Conservation (phyloP, 2,888 invertebrate species). For the Mesorhabditis belari region DNA sequence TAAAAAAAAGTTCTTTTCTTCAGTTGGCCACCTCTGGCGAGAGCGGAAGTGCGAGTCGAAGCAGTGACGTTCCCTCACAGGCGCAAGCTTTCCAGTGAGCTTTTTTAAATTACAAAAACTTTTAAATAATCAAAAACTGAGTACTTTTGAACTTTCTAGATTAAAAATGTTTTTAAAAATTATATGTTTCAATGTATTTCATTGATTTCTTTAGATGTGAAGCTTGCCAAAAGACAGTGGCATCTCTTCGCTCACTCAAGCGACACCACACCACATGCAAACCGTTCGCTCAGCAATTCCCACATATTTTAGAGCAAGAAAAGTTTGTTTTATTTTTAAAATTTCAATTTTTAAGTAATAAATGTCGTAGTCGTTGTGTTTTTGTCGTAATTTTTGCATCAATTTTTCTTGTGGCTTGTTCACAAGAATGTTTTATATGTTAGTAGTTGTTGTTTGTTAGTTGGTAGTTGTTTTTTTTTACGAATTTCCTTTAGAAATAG, state of each 20-base stretch:
- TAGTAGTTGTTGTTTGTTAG: too few relatives aligned
- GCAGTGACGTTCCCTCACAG: not conserved
- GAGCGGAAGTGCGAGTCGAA: not conserved
- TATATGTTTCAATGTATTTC: not conserved
- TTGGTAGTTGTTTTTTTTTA: too few relatives aligned
- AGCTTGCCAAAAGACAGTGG: constrained; percentile 21
- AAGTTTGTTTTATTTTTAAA: too few relatives aligned
- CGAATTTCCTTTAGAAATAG: too few relatives aligned
- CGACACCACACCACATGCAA: constrained; percentile 30
- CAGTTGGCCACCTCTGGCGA: not conserved
- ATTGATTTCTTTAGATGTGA: constrained; percentile 22
- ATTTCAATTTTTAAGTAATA: too few relatives aligned
- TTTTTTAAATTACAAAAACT: not conserved
- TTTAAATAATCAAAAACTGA: not conserved
- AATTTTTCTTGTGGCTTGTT: too few relatives aligned
- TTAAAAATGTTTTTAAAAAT: not conserved
- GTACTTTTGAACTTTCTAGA: not conserved
- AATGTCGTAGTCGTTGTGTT: too few relatives aligned
- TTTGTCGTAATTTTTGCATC: too few relatives aligned
- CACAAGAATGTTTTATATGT: too few relatives aligned
- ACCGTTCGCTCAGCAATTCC: constrained; percentile 1
- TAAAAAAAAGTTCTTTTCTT: not conserved
- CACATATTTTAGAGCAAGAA: not conserved
- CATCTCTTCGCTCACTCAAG: constrained; percentile 22
- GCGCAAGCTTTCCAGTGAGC: not conserved